These are phyloP conservation scores for Mesoligia furuncula DNA, from an alignment of 2,888 invertebrate species.

Conservation along the genomic window DNA sequence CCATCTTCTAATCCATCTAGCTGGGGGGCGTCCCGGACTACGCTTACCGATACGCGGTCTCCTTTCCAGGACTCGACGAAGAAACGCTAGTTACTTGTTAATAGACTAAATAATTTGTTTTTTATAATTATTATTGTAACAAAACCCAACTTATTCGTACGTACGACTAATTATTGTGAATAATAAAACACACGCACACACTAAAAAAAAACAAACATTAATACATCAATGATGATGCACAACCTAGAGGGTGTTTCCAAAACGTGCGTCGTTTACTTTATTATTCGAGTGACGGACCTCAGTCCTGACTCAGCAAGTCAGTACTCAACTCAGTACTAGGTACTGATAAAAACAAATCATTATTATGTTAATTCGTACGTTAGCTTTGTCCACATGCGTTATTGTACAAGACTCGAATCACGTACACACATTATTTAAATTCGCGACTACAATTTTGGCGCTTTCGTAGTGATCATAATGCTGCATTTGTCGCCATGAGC, in stretches of 20 bases:
- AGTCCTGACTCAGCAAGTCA: slow-evolving; percentile 70
- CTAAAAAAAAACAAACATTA: slow-evolving; percentile 16
- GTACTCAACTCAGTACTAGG: slow-evolving; percentile 50
- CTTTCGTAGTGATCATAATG: slow-evolving; percentile 59
- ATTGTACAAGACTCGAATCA: slow-evolving; percentile 75
- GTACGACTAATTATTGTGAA: slow-evolving; percentile 18
- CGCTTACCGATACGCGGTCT: neutral
- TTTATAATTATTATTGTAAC: neutral
- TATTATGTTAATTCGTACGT: slow-evolving; percentile 78
- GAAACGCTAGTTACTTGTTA: neutral
- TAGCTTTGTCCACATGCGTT: slow-evolving; percentile 78
- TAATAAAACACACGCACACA: slow-evolving; percentile 34
- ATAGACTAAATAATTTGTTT: neutral
- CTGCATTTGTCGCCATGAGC: slow-evolving; percentile 26
- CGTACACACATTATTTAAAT: slow-evolving; percentile 76
- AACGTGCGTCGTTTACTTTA: slow-evolving; percentile 73
- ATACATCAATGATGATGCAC: slow-evolving; percentile 42
- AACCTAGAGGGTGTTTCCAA: slow-evolving; percentile 71
- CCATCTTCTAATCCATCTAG: neutral
- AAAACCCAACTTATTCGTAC: neutral
- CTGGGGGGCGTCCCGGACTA: neutral
- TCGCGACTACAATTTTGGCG: slow-evolving; percentile 55
- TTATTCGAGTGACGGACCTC: slow-evolving; percentile 32
- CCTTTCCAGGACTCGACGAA: neutral
- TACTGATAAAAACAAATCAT: slow-evolving; percentile 70